Evolutionary conservation across 1,140 invertebrate genomes (phyloP).

Genomic region (Cheumatopsyche charites): DNA sequence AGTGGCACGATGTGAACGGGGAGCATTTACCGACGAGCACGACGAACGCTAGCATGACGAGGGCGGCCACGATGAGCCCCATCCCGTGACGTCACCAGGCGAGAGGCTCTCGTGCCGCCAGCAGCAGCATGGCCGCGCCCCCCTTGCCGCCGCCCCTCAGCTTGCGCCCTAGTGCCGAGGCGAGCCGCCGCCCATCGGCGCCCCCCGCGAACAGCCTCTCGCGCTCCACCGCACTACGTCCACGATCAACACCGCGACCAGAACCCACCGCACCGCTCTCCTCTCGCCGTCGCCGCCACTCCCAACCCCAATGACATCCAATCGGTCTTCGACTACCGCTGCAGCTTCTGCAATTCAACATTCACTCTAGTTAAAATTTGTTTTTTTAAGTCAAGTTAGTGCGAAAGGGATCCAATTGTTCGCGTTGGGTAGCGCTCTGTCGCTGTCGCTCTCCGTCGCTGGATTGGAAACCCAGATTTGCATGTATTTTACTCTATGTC

Average conservation of each 20-base stretch:
- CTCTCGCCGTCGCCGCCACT: neutral
- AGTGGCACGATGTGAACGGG: neutral
- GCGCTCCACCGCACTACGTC: slow-evolving; percentile 13
- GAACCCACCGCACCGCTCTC: neutral
- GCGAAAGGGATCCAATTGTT: no score
- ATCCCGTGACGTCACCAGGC: slow-evolving; percentile 48
- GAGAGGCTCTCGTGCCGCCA: slow-evolving; percentile 40
- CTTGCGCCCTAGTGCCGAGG: slow-evolving; percentile 28
- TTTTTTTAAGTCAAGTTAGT: no score
- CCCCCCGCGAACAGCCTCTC: neutral
- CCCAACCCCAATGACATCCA: no score
- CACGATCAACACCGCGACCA: neutral
- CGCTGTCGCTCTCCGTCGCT: no score
- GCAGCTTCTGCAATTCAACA: no score
- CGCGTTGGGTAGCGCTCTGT: no score
- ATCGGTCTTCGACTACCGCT: no score
- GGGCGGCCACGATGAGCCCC: slow-evolving; percentile 48
- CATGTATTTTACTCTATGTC: no score
- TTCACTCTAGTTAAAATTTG: no score
- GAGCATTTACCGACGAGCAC: slow-evolving; percentile 43
- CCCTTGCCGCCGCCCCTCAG: slow-evolving; percentile 28
- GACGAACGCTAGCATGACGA: slow-evolving; percentile 47
- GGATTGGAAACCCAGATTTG: no score
- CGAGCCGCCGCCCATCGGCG: slow-evolving; percentile 23
- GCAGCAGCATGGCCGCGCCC: slow-evolving; percentile 45